Evolutionary conservation across 35 echinoderm and acorn worm genomes (phyloP), one percentile per base, ranked within the genome.

Genomic region (Eucidaris tribuloides): DNA sequence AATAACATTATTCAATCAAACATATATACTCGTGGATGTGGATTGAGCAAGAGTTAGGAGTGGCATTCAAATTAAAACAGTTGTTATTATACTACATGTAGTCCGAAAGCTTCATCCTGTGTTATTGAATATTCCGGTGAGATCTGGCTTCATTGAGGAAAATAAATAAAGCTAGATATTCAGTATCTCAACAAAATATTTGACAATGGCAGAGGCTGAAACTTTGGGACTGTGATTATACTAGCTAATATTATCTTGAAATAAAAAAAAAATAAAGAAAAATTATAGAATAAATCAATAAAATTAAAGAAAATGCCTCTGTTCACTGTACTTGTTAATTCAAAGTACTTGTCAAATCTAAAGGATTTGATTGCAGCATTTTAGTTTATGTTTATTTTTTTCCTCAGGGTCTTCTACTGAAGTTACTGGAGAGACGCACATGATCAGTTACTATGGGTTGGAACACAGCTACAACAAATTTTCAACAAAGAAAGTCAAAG

Each of bases 381-480:
- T 39, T 38, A 66, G 62, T 20, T 25, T 48, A 66, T 42, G n/a
- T 63, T 62, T 61, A 45, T 42, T 76, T 62, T n/a, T 63, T 23
- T 76, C 65, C 81, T 33, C 65, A 82, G 77, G 50, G n/a, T n/a
- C n/a, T 74, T 82, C 85, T 85, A 82, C 70, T 50, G 85, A 90
- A 83, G 90, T 99, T 0, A 99, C 96, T 0, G 96, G 96, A 7
- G 96, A 99, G 59, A 93, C 92, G 23, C 93, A 99, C 86, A 83
- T 99, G 17, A 92, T 99, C 24, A 90, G 87, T 58, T 87, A 99
- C 72, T 92, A 93, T 90, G 87, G 91, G 14, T 80, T 99, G 24
- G 90, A 99, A 41, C 96, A 93, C 42, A 93, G 91, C 50, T 99
- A 90, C 56, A 82, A 93, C 43, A 93, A 93, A 42, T 99, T 99